Evolutionary conservation across 2,888 invertebrate species (phyloP), one percentile per base, ranked within the genome.

Genomic region (Eristalinus sepulchralis): DNA sequence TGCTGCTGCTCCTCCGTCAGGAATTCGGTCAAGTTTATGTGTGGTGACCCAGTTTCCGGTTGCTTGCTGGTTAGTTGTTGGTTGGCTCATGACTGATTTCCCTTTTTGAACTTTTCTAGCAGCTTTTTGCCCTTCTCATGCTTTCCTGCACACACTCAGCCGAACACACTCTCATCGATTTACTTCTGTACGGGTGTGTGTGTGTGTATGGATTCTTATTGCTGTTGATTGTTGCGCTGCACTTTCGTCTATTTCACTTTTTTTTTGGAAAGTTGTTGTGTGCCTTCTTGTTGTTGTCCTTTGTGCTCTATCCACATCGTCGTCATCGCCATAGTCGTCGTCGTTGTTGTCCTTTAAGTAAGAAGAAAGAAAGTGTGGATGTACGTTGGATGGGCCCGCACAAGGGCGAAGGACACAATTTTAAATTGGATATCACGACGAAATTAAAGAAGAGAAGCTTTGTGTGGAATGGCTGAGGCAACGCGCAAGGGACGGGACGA

Each of bases 21-120:
- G 75, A 88, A 88, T 75, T 88, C 88, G 88, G 88, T 88, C 88
- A 88, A 88, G 88, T 88, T 88, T 88, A 88, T 82, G 82, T 83
- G 63, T 31, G 64, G 55, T 83, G 85, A 82, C 84, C 84, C 71
- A 84, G 79, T 85, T 85, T 79, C 55, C 72, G 60, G 62, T 79
- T 78, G 64, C 59, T 76, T 59, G 57, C 34, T 72, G 22, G 66
- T 24, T 80, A 13, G 55, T 55, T 22, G 22, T 24, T 39, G 6
- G 33, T 22, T 80, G 57, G 57, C 47, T 47, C 17, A 39, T 47
- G 47, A 47, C 47, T 47, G 47, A 33, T 57, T 53, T 64, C 57
- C 33, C 39, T 55, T 59, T 78, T 75, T 81, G 75, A 81, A 80
- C 63, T 62, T 76, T 82, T 76, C 27, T 67, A 63, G 17, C 31